Base-by-base conservation (phyloP, 2,797 vertebrate species). In the Carcharodon carcharias region DNA sequence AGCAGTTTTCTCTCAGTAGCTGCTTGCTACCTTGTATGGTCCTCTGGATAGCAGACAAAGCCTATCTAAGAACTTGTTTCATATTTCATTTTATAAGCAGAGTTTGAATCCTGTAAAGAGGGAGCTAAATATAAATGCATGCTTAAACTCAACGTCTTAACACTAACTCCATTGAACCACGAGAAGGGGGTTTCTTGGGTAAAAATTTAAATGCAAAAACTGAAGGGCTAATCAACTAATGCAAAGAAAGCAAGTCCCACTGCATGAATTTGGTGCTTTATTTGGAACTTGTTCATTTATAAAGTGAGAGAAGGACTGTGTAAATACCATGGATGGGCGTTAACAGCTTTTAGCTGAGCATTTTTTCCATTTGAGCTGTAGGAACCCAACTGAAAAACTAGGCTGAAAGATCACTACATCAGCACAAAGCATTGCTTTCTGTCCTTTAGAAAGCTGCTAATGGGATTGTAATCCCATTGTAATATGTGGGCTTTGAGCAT, bases 401-500 rank as follows among this genome's bases (percentile, higher is more conserved):
- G 92, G 92, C 94, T 73, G 16, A 54, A 23, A 95, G 69, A 77
- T 71, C 26, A 73, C 50, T 77, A 50, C 45, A 95, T 58, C 31
- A 45, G 50, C 94, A 95, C 71, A 58, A 77, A 58, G 94, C 45
- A 50, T 77, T 58, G 69, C 45, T 56, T 95, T 95, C 67, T 67
- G 61, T 21, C 91, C 58, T 18, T n/a, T 58, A 35, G 28, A 95
- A 14, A 31, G 28, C 50, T 95, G 50, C 69, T 95, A 77, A 77
- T 73, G 50, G 94, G 45, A 77, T 77, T 58, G 69, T 95, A 95
- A 95, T 95, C 94, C 73, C 28, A 95, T 35, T 95, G 94, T 77
- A 73, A 77, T 71, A 56, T 4, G 54, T 56, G 40, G 45, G 93
- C 2, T 54, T 54, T 23, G 7, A 95, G 40, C 40, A 54, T 69